Base-by-base conservation (phyloP, 2,888 invertebrate species). In the Eulithis testata region DNA sequence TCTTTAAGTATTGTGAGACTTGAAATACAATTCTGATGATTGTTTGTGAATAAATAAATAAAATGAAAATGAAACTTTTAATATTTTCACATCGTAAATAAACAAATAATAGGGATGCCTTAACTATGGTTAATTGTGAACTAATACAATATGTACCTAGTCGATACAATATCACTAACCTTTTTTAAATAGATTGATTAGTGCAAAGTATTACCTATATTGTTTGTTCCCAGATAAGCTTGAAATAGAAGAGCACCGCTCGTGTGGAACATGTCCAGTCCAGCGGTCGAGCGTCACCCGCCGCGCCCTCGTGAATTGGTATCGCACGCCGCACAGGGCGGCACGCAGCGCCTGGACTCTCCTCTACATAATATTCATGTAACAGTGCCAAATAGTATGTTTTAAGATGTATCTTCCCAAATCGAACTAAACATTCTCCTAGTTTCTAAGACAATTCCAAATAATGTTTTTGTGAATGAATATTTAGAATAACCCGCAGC, bases 321-420 rank as follows among this genome's bases (percentile, higher is more conserved):
- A 31, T 31, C 31, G 1, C 31, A 4, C 31, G 31, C 31, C 31
- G 31, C 31, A 4, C 6, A 31, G 31, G 5, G 3, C 31, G 31
- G 5, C 31, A 4, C 31, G 31, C 4, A 4, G 31, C 31, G 31
- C 6, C 31, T 5, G 5, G 31, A 21, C 21, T 51, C 5, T 27
- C 51, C 1, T 52, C 36, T 52, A 52, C 52, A 44, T 47, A 40
- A 47, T 60, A 56, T 44, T 52, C 56, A n/a, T 77, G 77, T 77
- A 67, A 76, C 80, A 82, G 85, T 85, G 85, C 85, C 85, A 85
- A 85, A 84, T 82, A 81, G 73, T 81, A 77, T 69, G 75, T 77
- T 76, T 69, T 75, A 77, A 76, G 76, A 71, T 60, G 65, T 50
- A 66, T 67, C 51, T 36, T 45, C 11, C 52, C 8, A 44, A 44